Base-by-base conservation (phyloP, 2,797 vertebrate genomes). In the Intellagama lesueurii region DNA sequence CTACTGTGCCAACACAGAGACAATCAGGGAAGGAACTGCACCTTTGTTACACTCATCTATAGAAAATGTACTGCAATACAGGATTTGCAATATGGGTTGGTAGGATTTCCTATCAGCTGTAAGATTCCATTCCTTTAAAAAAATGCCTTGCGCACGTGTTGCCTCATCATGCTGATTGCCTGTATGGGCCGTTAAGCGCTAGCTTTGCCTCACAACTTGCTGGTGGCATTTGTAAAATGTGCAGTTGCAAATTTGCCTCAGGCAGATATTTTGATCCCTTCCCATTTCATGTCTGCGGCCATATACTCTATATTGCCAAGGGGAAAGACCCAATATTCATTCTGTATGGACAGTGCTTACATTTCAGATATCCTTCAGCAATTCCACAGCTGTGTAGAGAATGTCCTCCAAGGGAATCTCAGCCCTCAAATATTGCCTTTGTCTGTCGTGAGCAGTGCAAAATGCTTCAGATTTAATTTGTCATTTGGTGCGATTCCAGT, bases 281-380 rank as follows among this genome's bases (percentile, higher is more conserved):
- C 77, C 92, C 9, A 49, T 92, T 95, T 92, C 44, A 88, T 56
- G 35, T 91, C 88, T 93, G 87, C 81, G 87, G 87, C 47, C 24
- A 81, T 76, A 80, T 91, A 93, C 19, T 2, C 87, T 40, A 40
- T 40, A 40, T 40, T 91, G 82, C 90, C 47, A 9, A 66, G 80
- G 90, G 90, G 75, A 79, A 86, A 91, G 88, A 80, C 40, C 17
- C 90, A 76, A 56, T 87, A 77, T 87, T 92, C 92, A 60, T 86
- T 40, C n/a, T 90, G 60, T 72, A 73, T 91, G 81, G 35, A 49
- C 75, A 32, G n/a, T 92, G 75, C 83, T 91, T 83, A 64, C 66
- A 86, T 78, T 89, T 95, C 77, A 87, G 60, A 85, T 47, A 7
- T 89, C 76, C 77, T 85, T 77, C n/a, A 88, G 0, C 88, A 86